Conservation (phyloP, 2,113 vertebrate genomes). For the Hucho hucho region DNA sequence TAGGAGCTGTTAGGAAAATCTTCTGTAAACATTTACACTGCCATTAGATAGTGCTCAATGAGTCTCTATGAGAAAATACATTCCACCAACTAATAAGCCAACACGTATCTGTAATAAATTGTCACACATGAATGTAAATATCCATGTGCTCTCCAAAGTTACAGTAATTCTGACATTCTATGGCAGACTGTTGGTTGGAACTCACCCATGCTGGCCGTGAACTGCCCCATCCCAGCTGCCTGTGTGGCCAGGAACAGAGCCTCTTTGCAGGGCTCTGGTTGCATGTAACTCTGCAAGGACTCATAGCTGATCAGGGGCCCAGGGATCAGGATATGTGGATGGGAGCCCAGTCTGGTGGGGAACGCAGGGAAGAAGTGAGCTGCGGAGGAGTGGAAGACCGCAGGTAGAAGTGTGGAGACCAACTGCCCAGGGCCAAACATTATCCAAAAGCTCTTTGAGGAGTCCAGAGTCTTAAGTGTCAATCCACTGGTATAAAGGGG, state of each 20-base stretch:
- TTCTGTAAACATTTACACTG: slow-evolving; percentile 77
- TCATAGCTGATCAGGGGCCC: slow-evolving; percentile 78
- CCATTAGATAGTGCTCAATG: slow-evolving; percentile 61
- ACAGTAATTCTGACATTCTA: background rate
- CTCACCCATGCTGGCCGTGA: slow-evolving; percentile 71
- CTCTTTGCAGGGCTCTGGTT: slow-evolving; percentile 77
- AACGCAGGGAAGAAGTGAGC: slow-evolving; percentile 74
- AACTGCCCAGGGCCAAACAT: slow-evolving; percentile 78
- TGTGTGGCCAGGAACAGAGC: slow-evolving; percentile 72
- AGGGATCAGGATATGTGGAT: slow-evolving; percentile 71
- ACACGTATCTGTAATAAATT: slow-evolving; percentile 33
- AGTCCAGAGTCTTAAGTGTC: slow-evolving; percentile 17
- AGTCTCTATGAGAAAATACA: slow-evolving; percentile 32
- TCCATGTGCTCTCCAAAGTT: background rate
- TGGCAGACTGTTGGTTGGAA: background rate
- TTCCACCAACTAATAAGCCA: slow-evolving; percentile 10
- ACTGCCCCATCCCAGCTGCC: slow-evolving; percentile 54
- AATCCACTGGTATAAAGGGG: slow-evolving; percentile 20
- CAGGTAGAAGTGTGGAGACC: slow-evolving; percentile 70
- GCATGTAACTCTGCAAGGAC: slow-evolving; percentile 74
- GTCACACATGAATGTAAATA: slow-evolving; percentile 1
- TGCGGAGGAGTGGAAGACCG: slow-evolving; percentile 71
- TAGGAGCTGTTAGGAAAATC: slow-evolving; percentile 75
- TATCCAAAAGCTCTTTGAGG: slow-evolving; percentile 33
- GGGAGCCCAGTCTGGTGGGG: slow-evolving; percentile 62